A percentile compares a stretch with the other conserved stretches of the same genome.
Conservation (phyloP, 1,140 invertebrate species). For the Tetramorium simillimum region DNA sequence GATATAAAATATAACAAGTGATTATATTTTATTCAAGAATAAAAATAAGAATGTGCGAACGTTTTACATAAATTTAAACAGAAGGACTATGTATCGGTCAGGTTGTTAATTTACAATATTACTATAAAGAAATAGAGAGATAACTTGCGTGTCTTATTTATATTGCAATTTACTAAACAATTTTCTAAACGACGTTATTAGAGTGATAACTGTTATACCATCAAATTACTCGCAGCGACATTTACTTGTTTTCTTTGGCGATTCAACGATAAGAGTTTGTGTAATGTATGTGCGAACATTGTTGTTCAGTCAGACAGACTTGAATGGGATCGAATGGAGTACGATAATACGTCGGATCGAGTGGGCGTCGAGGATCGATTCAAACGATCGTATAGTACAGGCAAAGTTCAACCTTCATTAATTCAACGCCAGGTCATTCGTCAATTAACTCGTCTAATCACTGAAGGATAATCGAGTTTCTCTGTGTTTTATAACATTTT, state of each 20-base stretch:
- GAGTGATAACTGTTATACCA: not conserved
- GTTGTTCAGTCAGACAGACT: constrained; percentile 12
- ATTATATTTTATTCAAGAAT: not conserved
- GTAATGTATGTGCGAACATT: constrained; percentile 8
- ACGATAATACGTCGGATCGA: constrained; percentile 26
- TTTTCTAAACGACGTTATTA: constrained; percentile 2
- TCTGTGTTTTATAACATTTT: not conserved
- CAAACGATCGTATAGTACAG: constrained; percentile 31
- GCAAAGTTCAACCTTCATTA: constrained; percentile 66
- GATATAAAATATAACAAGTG: not conserved
- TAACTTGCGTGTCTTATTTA: not conserved
- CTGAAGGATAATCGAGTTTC: not conserved
- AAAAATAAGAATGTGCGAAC: not conserved
- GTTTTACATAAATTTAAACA: not conserved
- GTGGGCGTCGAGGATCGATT: constrained; percentile 61
- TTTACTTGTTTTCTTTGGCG: constrained; percentile 24
- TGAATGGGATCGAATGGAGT: constrained; percentile 60
- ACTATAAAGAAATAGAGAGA: not conserved
- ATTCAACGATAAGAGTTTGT: constrained; percentile 25
- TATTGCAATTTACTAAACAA: constrained; percentile 9
- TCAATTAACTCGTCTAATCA: constrained; percentile 15
- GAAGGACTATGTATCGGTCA: not conserved
- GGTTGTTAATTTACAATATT: not conserved
- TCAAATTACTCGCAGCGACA: constrained; percentile 8
- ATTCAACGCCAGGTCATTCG: constrained; percentile 38